Evolutionary conservation across 1,140 invertebrate species (phyloP), one percentile per base, ranked within the genome.

Genomic region (Propsilocerus akamusi): DNA sequence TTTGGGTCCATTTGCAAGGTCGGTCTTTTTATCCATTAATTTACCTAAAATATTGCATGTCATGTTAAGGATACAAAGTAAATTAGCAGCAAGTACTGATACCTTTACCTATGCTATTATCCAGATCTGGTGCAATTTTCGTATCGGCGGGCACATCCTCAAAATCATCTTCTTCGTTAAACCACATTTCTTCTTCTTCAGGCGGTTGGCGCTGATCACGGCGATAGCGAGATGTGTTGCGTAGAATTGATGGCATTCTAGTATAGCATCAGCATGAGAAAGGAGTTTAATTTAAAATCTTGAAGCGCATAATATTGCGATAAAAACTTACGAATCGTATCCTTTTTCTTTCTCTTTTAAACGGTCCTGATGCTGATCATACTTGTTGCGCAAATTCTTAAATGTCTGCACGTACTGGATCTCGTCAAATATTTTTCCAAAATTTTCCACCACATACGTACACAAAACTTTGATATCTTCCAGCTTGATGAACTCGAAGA

Each of bases 101-200:
- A 74, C 71, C 53, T 78, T 75, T 61, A 54, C 67, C 68, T 25
- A 63, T 60, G 52, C 57, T 65, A 52, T 64, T 58, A 49, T 69
- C 68, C 17, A 64, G 57, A 50, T 71, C 67, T 53, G 67, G 58
- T 51, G 63, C 60, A 58, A 58, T 46, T 60, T 48, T 49, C 54
- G 34, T n/a, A n/a, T n/a, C 58, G n/a, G 67, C 59, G 50, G 66
- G 58, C 14, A 80, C 82, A 59, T 96, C 91, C 54, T 94, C 88
- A 56, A 89, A 81, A 58, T 95, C 92, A 62, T 96, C 92, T 55
- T 97, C 92, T 58, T 95, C 88, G 63, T 94, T 94, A 68, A 97
- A 97, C 93, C 93, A 98, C 77, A 95, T 91, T 67, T 97, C 94
- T 64, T 98, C 94, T 57, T 98, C 94, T 59, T 97, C 92, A 46